phyloP scores from a whole-genome alignment of 1,140 invertebrate species.

The Acromyrmex echinatior region DNA sequence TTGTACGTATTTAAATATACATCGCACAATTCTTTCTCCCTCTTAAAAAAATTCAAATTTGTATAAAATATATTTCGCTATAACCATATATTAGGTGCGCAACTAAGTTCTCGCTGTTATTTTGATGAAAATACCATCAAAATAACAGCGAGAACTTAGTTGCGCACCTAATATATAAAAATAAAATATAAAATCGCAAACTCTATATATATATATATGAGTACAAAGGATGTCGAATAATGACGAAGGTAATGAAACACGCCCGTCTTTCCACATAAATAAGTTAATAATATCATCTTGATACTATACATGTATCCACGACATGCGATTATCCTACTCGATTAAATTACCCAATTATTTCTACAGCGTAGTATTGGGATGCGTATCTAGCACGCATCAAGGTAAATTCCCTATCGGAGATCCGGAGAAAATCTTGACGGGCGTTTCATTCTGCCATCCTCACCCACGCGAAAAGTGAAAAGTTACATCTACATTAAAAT shows the following conservation, averaged over 20 bases:
- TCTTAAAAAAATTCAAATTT: neutral
- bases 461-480: conserved; percentile 39
- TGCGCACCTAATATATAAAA: neutral
- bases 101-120: too few relatives aligned
- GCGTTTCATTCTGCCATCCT: neutral
- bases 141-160: too few relatives aligned
- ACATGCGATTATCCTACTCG: conserved; percentile 6
- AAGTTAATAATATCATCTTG: conserved; percentile 43
- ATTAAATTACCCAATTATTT: conserved; percentile 55
- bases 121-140: too few relatives aligned
- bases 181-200: neutral
- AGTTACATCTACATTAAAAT: conserved; percentile 11
- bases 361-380: conserved; percentile 13
- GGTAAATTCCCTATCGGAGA: conserved; percentile 40
- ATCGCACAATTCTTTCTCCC: neutral
- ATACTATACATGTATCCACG: conserved; percentile 10
- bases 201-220: neutral
- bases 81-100: neutral
- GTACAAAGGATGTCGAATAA: conserved; percentile 7
- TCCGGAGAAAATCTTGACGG: conserved; percentile 41
- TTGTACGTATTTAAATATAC: neutral
- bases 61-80: neutral
- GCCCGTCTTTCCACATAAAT: neutral
- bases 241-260: neutral
- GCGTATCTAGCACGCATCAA: conserved; percentile 17